Evolutionary conservation across 2,888 invertebrate genomes (phyloP), one percentile per base, ranked within the genome.

Genomic region (Parascotia fuliginaria): DNA sequence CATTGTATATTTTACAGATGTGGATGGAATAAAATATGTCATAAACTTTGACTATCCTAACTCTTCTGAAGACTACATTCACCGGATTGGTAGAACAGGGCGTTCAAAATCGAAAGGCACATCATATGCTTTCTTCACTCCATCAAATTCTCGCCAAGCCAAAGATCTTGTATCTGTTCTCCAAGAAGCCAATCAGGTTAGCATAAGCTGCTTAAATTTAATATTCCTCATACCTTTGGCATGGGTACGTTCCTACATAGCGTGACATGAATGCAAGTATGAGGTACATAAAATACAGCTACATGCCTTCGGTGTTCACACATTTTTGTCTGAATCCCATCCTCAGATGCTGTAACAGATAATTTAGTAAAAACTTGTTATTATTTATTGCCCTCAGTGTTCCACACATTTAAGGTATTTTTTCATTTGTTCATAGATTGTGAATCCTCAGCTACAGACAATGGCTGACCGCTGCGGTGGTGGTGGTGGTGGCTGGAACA

Each of bases 21-120:
- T 98, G 80, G 97, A 98, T 85, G 98, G 98, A 82, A 97, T 98
- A 78, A 98, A 97, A 92, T 98, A 96, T 93, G 98, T 98, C 65
- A 97, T 98, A 84, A 98, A 98, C 93, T 98, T 96, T 93, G 98
- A 98, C 93, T 98, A 98, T 89, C 98, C 98, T 47, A 97, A 97
- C 87, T 97, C 97, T 53, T 97, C 97, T 45, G 98, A 98, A 87
- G 98, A 98, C 89, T 98, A 98, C 85, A 97, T 98, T 76, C 98
- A 98, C 89, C 95, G 98, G 60, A 98, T 98, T 86, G 98, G 98
- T 50, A 95, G 98, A 75, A 98, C 98, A 32, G 98, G 97, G 42
- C 94, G 98, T 42, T 96, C 96, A 33, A 95, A 96, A 82, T 94
- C 96, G 69, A 97, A 96, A 70, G 98, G 97, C 67, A 98, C 98